Base-by-base conservation (phyloP, 2,797 vertebrate species). In the Lithobates sylvaticus region DNA sequence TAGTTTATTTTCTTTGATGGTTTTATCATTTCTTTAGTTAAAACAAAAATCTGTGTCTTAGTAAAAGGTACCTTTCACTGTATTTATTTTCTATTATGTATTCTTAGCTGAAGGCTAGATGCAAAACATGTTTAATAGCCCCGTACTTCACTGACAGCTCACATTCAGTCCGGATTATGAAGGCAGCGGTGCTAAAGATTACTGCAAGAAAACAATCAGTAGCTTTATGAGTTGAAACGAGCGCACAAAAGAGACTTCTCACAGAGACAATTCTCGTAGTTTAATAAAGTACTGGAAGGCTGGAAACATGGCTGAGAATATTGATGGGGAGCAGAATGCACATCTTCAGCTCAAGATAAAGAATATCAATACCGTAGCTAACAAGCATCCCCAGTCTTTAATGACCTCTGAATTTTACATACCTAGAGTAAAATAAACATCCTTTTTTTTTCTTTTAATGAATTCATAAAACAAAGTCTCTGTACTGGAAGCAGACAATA, bases 121-220 rank as follows among this genome's bases (percentile, higher is more conserved):
- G 83, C 67, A 76, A 84, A 76, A 64, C 75, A 78, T 70, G 76
- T 61, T 54, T 36, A 77, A 78, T 34, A 71, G 32, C n/a, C 67
- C 67, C 39, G 50, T 64, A 42, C 76, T 84, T 84, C 77, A 84
- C 21, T 84, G 76, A 78, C 76, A 84, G 76, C 69, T 68, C 65
- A 77, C 73, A 76, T 84, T 73, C 54, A 47, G 72, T 78, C 68
- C 36, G 69, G 76, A 84, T 80, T 81, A 76, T 76, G 64, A 81
- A 86, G 61, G 61, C 71, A 76, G 64, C 50, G 29, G 71, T 68
- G 78, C 44, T 81, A 81, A 81, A 81, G 76, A 75, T 80, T 75
- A 70, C 84, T 54, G 79, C 61, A 81, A 76, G 44, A 82, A 86
- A 86, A 78, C 84, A 86, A 80, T 86, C 84, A 75, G 84, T 76